These are phyloP conservation scores for Monarcha castaneiventris DNA, from an alignment of 2,113 vertebrate genomes.

Conservation along the genomic window DNA sequence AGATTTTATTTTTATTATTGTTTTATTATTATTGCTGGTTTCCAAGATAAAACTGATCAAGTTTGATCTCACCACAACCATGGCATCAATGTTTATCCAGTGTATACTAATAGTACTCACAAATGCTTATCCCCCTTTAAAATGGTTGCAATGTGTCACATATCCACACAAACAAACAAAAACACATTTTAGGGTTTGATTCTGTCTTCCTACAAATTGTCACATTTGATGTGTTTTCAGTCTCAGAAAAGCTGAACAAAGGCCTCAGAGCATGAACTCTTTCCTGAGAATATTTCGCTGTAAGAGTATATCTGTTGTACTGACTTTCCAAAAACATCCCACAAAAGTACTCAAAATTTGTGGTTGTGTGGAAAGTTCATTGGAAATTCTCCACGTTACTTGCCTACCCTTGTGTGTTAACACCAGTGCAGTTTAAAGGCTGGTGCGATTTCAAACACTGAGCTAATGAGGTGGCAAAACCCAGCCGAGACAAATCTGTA, in stretches of 20 bases:
- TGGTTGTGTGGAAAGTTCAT: slow-evolving; percentile 55
- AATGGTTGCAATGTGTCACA: not conserved
- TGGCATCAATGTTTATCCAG: not conserved
- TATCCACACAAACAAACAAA: not conserved
- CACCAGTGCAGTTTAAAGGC: slow-evolving; percentile 60
- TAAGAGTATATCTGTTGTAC: slow-evolving; percentile 17
- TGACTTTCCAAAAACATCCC: slow-evolving; percentile 33
- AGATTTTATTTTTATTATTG: not conserved
- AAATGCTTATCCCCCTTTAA: not conserved
- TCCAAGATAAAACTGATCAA: not conserved
- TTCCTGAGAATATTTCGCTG: slow-evolving; percentile 23
- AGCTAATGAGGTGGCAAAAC: slow-evolving; percentile 49
- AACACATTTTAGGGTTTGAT: not conserved
- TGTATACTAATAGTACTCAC: not conserved
- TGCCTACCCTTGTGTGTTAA: slow-evolving; percentile 56
- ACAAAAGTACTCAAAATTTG: slow-evolving; percentile 58
- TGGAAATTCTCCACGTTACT: slow-evolving; percentile 67
- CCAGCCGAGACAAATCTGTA: not conserved
- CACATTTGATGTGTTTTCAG: not conserved
- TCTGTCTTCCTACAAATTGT: not conserved
- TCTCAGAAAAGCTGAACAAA: slow-evolving; percentile 46
- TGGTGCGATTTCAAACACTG: slow-evolving; percentile 62
- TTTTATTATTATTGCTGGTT: not conserved
- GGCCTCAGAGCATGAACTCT: slow-evolving; percentile 3
- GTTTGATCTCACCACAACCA: not conserved